Percentiles rank a stretch among this genome's conserved stretches.
Evolutionary conservation across 2,888 invertebrate species (phyloP).

Genomic region (Fragum sueziense): DNA sequence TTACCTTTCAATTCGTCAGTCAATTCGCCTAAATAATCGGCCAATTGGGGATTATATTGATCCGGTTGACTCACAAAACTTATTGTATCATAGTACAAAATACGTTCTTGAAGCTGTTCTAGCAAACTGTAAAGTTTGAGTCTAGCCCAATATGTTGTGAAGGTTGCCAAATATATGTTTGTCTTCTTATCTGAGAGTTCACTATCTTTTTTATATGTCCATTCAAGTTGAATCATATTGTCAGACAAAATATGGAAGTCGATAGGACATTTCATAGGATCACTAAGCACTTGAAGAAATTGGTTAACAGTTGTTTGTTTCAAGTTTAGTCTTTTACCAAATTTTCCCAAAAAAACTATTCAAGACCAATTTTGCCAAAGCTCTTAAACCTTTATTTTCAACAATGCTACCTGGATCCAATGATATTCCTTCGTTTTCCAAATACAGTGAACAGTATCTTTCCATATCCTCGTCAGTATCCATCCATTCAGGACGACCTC

Average conservation of each 20-base stretch:
- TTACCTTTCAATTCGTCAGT: conserved; percentile 76
- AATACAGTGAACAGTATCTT: neutral
- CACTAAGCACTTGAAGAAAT: conserved; percentile 38
- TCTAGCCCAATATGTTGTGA: conserved; percentile 50
- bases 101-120: conserved; percentile 28
- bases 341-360: conserved; percentile 53
- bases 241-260: conserved; percentile 34
- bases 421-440: neutral
- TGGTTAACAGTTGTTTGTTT: conserved; percentile 24
- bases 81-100: conserved; percentile 69
- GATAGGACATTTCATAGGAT: conserved; percentile 25
- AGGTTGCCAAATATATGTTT: too few relatives aligned
- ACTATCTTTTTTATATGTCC: conserved; percentile 46
- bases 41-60: conserved; percentile 63
- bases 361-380: neutral
- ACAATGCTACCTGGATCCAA: neutral
- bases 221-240: conserved; percentile 45
- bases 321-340: conserved; percentile 38
- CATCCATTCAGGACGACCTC: neutral
- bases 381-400: neutral
- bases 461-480: neutral
- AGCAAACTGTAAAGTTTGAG: conserved; percentile 48
- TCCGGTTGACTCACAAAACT: conserved; percentile 62
- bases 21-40: conserved; percentile 76
- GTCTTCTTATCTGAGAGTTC: conserved; percentile 36